These are phyloP conservation scores for Plumapathes pennacea DNA, from an alignment of 92 coral and sea anemone genomes.

Conservation along the genomic window DNA sequence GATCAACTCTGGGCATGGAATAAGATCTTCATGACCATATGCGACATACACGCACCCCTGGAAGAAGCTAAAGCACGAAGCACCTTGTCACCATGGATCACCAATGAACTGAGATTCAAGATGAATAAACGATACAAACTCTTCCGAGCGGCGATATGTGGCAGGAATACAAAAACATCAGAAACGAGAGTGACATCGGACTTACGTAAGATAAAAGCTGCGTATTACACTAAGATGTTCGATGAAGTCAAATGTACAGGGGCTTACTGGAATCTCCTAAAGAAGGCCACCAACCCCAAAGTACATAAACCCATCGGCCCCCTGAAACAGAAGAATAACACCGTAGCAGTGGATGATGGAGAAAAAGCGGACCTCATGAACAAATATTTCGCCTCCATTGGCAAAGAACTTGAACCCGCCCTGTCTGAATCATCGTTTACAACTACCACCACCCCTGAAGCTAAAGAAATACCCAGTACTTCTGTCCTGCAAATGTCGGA, in stretches of 20 bases:
- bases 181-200: slow-evolving; percentile 9
- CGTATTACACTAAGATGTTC: slow-evolving; percentile 4
- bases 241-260: slow-evolving; percentile 8
- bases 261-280: slow-evolving; percentile 27
- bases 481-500: too few species aligned
- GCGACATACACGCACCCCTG: too few species aligned
- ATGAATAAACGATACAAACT: slow-evolving; percentile 4
- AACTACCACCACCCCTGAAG: too few species aligned
- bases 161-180: background rate
- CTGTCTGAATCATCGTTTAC: too few species aligned
- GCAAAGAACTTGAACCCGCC: too few species aligned
- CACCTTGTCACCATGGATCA: slow-evolving; percentile 9
- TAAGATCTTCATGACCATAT: too few species aligned
- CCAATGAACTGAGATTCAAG: background rate
- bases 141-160: background rate
- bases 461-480: too few species aligned
- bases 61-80: too few species aligned
- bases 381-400: too few species aligned
- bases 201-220: slow-evolving; percentile 16
- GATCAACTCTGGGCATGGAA: too few species aligned
- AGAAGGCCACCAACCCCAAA: slow-evolving; percentile 9
- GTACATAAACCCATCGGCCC: slow-evolving; percentile 10
- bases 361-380: too few species aligned
- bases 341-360: slow-evolving; percentile 2
- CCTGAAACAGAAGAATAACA: slow-evolving; percentile 1